phyloP scores from a whole-genome alignment of 2,888 invertebrate species.

The Smittia aterrima region DNA sequence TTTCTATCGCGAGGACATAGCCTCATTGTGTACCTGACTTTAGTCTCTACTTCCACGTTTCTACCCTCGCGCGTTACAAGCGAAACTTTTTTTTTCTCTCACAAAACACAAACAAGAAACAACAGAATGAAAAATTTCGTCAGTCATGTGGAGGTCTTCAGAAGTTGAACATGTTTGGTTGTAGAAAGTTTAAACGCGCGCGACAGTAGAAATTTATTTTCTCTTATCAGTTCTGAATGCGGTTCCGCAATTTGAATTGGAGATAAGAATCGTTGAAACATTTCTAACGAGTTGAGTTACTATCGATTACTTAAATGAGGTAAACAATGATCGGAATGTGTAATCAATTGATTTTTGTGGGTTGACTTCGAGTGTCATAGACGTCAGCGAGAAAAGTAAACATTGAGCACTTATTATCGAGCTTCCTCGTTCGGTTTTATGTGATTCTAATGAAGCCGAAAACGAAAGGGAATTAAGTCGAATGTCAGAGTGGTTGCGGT shows the following conservation, averaged over 20 bases:
- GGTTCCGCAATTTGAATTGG: background rate
- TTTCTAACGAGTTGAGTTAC: background rate
- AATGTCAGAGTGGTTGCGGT: too few relatives aligned
- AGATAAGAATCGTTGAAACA: background rate
- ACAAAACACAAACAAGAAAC: background rate
- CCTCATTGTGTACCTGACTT: background rate
- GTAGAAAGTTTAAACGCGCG: background rate
- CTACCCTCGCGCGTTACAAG: background rate
- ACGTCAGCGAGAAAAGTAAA: background rate
- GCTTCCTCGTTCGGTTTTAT: too few relatives aligned
- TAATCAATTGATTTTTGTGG: background rate
- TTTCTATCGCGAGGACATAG: background rate
- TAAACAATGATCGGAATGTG: background rate
- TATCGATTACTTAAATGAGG: background rate
- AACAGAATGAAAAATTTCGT: background rate
- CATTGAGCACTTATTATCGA: background rate
- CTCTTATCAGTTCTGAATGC: conserved; percentile 7
- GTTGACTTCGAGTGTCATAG: background rate
- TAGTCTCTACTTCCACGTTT: background rate
- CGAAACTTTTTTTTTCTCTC: background rate
- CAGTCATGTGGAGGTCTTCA: conserved; percentile 8
- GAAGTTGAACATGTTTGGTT: conserved; percentile 10
- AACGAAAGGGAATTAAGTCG: too few relatives aligned
- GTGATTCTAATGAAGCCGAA: too few relatives aligned
- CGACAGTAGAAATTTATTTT: conserved; percentile 1